Percentiles rank a stretch among this genome's conserved stretches.
Conservation (phyloP, 2,797 vertebrate species). For the Danio tinwini region DNA sequence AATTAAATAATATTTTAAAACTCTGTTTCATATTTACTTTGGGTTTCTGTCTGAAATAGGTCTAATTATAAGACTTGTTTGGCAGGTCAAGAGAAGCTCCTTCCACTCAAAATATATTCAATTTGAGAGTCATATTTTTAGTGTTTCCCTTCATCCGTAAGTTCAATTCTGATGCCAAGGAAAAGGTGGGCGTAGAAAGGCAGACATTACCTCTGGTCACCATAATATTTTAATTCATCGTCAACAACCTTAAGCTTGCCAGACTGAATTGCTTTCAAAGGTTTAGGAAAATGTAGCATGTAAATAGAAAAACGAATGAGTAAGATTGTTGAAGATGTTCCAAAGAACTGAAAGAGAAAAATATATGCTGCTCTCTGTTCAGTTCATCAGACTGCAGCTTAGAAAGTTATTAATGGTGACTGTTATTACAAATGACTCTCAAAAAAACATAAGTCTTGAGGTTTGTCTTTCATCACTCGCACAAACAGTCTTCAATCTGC, state of each 20-base stretch:
- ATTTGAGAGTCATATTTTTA: conserved; percentile 67
- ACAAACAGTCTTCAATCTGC: conserved; percentile 68
- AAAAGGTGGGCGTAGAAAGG: conserved; percentile 75
- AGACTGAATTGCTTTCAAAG: conserved; percentile 70
- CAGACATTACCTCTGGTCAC: conserved; percentile 77
- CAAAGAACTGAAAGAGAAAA: conserved; percentile 14
- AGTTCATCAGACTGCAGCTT: conserved; percentile 69
- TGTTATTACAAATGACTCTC: conserved; percentile 78
- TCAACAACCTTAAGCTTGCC: conserved; percentile 68
- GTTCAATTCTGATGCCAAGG: conserved; percentile 78
- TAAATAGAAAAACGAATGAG: conserved; percentile 38
- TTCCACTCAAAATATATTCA: conserved; percentile 71
- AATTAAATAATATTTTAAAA: conserved; percentile 67
- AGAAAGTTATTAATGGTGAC: conserved; percentile 78
- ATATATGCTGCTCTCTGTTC: conserved; percentile 71
- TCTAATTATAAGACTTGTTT: conserved; percentile 75
- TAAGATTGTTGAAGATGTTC: conserved; percentile 27
- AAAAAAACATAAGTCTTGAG: conserved; percentile 73
- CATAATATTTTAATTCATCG: conserved; percentile 70
- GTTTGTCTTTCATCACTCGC: conserved; percentile 71
- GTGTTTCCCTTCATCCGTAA: conserved; percentile 73
- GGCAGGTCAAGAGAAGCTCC: conserved; percentile 72
- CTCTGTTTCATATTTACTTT: conserved; percentile 65
- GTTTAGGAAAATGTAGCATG: conserved; percentile 50
- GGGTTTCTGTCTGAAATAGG: conserved; percentile 75